Evolutionary conservation across 2,113 vertebrate genomes (phyloP).

Genomic region (Paralichthys olivaceus): DNA sequence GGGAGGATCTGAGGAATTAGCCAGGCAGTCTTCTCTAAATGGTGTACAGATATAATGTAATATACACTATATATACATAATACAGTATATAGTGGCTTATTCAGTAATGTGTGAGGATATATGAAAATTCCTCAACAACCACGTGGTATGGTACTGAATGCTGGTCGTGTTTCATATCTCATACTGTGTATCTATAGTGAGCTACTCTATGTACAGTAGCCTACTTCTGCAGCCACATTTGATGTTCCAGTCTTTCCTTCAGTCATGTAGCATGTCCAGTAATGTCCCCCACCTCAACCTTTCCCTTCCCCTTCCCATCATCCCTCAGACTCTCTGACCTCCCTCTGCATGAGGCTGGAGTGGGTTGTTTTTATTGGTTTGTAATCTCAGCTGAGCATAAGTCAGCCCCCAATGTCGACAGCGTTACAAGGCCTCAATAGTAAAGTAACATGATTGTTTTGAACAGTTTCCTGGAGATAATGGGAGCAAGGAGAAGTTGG

Average conservation of each 20-base stretch:
- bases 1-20: too few relatives aligned
- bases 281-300: conserved; percentile 20
- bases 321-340: not conserved
- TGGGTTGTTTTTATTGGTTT: conserved; percentile 55
- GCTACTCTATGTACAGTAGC: not conserved
- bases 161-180: too few relatives aligned
- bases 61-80: too few relatives aligned
- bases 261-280: conserved; percentile 21
- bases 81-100: too few relatives aligned
- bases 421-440: conserved; percentile 25
- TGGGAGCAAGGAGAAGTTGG: conserved; percentile 62
- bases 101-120: too few relatives aligned
- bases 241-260: not conserved
- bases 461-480: conserved; percentile 55
- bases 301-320: not conserved
- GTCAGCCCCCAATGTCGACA: conserved; percentile 9
- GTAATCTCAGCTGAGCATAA: conserved; percentile 8
- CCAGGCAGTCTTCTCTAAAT: too few relatives aligned
- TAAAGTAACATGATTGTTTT: conserved; percentile 57
- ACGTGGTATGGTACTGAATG: too few relatives aligned
- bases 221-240: not conserved
- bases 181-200: too few relatives aligned
- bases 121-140: too few relatives aligned
- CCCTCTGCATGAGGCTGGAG: not conserved
- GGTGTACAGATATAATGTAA: too few relatives aligned